Evolutionary conservation across 2,113 vertebrate genomes (phyloP), one percentile per base, ranked within the genome.

Genomic region (Trematocara macrostoma): DNA sequence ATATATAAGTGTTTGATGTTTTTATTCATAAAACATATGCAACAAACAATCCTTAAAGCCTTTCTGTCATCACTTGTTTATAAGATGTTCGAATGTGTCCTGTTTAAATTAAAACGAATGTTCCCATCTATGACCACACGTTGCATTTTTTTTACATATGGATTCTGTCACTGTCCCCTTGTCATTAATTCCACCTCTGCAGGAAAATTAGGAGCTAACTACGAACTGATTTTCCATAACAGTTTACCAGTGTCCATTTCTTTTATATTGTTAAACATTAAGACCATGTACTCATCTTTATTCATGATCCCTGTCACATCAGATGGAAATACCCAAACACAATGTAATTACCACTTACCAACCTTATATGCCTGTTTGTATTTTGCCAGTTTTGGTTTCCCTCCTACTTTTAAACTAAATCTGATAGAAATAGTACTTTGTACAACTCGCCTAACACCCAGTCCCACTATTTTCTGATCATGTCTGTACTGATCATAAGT

Each of bases 271-370:
- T 82, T 78, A 78, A 56, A 11, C 9, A 69, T 45, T 79, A 10
- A 34, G 5, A 40, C 38, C 5, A 15, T n/a, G 26, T 6, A 51
- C 2, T 40, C 16, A 14, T 40, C 4, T 78, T 56, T 23, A 11
- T 45, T 18, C 2, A 1, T 80, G 40, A 52, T 20, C 31, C 14
- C 14, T 9, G 8, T 69, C 18, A 55, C 45, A 64, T 15, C 26
- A 84, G 16, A 51, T 23, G 29, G n/a, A 82, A 34, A 31, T 11
- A 76, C 3, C 45, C 0, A 76, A 76, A 81, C 8, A 29, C 11
- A 81, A 35, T 35, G 51, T 18, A 42, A 18, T 61, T 61, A 0
- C 0, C 23, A 40, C 9, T 67, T 2, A 40, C 35, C 2, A 10
- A 40, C 42, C 69, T 74, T 47, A 29, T 9, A 74, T 74, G 69